Evolutionary conservation across 1,140 invertebrate species (phyloP).

Genomic region (Papilio aristodemus): DNA sequence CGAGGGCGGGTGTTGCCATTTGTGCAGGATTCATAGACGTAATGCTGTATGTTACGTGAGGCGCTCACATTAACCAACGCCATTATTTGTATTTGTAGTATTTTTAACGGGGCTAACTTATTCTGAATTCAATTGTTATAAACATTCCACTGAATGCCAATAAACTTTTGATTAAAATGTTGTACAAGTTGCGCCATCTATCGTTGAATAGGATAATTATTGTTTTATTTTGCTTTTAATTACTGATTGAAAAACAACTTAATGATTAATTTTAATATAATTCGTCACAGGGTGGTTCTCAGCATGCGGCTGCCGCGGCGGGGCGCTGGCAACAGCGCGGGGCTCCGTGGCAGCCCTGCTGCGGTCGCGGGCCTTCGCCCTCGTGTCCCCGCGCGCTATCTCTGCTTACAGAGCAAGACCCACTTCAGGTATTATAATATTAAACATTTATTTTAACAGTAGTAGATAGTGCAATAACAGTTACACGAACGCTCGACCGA

Average conservation of each 20-base stretch:
- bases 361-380: slow-evolving; percentile 65
- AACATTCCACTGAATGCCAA: too few species aligned
- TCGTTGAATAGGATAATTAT: not conserved
- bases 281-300: slow-evolving; percentile 68
- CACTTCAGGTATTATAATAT: slow-evolving; percentile 56
- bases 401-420: slow-evolving; percentile 70
- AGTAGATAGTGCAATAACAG: too few species aligned
- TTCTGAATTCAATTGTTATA: too few species aligned
- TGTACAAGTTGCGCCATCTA: not conserved
- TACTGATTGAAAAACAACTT: too few species aligned
- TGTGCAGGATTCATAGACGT: slow-evolving; percentile 1
- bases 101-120: too few species aligned
- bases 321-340: slow-evolving; percentile 64
- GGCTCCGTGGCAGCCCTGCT: slow-evolving; percentile 69
- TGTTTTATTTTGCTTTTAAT: not conserved
- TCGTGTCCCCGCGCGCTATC: slow-evolving; percentile 71
- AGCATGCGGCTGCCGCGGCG: slow-evolving; percentile 69
- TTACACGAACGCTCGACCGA: too few species aligned
- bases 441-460: too few species aligned
- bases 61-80: not conserved
- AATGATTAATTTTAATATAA: not conserved
- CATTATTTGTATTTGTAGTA: too few species aligned
- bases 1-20: slow-evolving; percentile 24
- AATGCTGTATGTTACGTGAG: slow-evolving; percentile 17
- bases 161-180: not conserved